These are phyloP conservation scores for Ochropleura leucogaster DNA, from an alignment of 2,888 invertebrate species.

Conservation along the genomic window DNA sequence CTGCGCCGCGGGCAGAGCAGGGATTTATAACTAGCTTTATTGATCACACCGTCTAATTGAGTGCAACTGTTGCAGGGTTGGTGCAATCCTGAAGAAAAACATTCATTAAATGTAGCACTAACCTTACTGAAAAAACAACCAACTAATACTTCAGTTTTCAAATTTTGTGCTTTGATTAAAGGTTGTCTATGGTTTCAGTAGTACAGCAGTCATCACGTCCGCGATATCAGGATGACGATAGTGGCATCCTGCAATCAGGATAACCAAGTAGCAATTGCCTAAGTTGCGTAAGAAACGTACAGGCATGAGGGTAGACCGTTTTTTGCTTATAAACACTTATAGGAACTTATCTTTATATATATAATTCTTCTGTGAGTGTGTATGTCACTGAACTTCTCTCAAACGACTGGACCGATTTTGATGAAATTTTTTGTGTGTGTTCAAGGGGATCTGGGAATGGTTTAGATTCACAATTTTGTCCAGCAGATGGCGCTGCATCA, in stretches of 20 bases:
- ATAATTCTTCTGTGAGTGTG: too few species aligned
- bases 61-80: slow-evolving; percentile 45
- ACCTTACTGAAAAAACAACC: background rate
- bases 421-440: too few species aligned
- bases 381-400: too few species aligned
- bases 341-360: too few species aligned
- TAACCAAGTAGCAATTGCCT: too few species aligned
- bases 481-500: too few species aligned
- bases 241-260: background rate
- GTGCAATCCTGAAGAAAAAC: background rate
- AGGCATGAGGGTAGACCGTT: too few species aligned
- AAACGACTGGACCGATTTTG: too few species aligned
- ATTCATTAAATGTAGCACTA: background rate
- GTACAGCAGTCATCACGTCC: background rate
- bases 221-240: background rate
- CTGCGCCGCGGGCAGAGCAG: slow-evolving; percentile 3
- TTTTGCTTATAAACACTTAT: too few species aligned
- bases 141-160: background rate
- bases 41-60: slow-evolving; percentile 60
- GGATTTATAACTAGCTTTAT: slow-evolving; percentile 58
- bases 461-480: too few species aligned
- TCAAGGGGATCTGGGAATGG: too few species aligned
- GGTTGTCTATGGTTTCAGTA: background rate
- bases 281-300: too few species aligned
- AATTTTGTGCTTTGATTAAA: background rate